These are phyloP conservation scores for Bergia sp. DNA, from an alignment of 92 coral and sea anemone species.

Conservation along the genomic window DNA sequence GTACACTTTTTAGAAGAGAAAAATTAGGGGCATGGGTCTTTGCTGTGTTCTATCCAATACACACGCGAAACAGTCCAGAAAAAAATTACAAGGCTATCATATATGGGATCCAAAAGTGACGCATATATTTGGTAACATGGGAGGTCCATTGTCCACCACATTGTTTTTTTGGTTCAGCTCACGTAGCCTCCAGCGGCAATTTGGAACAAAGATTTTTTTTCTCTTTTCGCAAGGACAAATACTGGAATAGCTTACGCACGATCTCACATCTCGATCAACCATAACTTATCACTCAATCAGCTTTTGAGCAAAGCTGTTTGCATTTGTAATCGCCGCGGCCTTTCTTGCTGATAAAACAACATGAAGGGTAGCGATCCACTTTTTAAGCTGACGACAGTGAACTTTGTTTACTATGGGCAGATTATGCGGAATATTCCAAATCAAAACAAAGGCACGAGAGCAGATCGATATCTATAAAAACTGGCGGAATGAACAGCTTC, in stretches of 20 bases:
- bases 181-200: slow-evolving; percentile 34
- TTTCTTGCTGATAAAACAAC: slow-evolving; percentile 46
- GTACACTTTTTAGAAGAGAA: slow-evolving; percentile 54
- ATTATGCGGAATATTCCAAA: slow-evolving; percentile 45
- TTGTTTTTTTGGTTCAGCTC: slow-evolving; percentile 18
- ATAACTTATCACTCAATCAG: slow-evolving; percentile 44
- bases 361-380: slow-evolving; percentile 32
- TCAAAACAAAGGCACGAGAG: slow-evolving; percentile 43
- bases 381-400: slow-evolving; percentile 43
- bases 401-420: slow-evolving; percentile 33
- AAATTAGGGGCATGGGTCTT: background rate
- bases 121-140: slow-evolving; percentile 23
- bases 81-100: background rate
- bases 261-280: slow-evolving; percentile 36
- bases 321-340: slow-evolving; percentile 42
- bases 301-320: slow-evolving; percentile 42
- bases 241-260: slow-evolving; percentile 14
- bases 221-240: slow-evolving; percentile 33
- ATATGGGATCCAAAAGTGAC: slow-evolving; percentile 6
- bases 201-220: slow-evolving; percentile 37
- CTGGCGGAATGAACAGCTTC: slow-evolving; percentile 23
- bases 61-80: slow-evolving; percentile 12
- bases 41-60: slow-evolving; percentile 6
- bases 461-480: slow-evolving; percentile 33
- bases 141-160: slow-evolving; percentile 35